Conservation (phyloP, 2,888 invertebrate genomes). For the Allygus modestus region DNA sequence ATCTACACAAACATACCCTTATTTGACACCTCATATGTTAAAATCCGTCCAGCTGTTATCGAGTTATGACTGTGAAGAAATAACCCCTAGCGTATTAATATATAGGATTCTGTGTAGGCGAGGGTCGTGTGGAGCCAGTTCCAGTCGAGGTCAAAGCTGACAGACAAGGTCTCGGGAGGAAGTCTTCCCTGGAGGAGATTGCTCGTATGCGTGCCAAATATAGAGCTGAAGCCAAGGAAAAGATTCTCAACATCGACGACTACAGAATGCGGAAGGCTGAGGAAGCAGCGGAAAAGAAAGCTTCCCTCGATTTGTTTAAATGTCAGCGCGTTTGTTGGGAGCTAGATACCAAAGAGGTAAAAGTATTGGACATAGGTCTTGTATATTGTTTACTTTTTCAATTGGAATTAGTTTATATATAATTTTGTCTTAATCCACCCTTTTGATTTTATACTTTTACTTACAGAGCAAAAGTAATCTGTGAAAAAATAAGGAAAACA, state of each 20-base stretch:
- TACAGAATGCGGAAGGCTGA: slow-evolving; percentile 77
- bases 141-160: slow-evolving; percentile 80
- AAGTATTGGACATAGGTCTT: slow-evolving; percentile 59
- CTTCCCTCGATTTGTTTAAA: slow-evolving; percentile 75
- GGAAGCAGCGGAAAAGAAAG: slow-evolving; percentile 75
- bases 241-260: slow-evolving; percentile 73
- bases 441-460: too few relatives aligned
- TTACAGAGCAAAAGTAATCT: too few relatives aligned
- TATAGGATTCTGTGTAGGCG: too few relatives aligned
- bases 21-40: too few relatives aligned
- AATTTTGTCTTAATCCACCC: too few relatives aligned
- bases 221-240: slow-evolving; percentile 71
- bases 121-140: slow-evolving; percentile 81
- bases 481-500: too few relatives aligned
- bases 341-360: slow-evolving; percentile 77
- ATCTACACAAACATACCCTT: too few relatives aligned
- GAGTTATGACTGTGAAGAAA: too few relatives aligned
- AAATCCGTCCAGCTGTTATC: too few relatives aligned
- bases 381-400: too few relatives aligned
- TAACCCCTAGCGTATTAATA: too few relatives aligned
- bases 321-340: slow-evolving; percentile 79
- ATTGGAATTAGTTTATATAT: too few relatives aligned
- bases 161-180: slow-evolving; percentile 81
- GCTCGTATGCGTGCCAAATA: slow-evolving; percentile 71
- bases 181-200: slow-evolving; percentile 74